These are phyloP conservation scores for Alectura lathami DNA, from an alignment of 2,113 vertebrate genomes.

Conservation along the genomic window DNA sequence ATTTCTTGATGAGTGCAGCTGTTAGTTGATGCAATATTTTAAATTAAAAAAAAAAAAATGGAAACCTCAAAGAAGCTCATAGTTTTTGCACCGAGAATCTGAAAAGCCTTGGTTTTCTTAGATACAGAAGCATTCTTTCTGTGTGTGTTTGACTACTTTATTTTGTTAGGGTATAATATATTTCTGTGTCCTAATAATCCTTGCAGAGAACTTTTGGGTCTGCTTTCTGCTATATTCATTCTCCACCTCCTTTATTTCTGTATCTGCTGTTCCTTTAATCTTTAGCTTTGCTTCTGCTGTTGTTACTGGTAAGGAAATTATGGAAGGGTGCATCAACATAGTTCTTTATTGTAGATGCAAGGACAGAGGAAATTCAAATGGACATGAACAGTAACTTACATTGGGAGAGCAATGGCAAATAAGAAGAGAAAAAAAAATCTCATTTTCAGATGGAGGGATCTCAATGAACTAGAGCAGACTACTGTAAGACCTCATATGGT, in stretches of 20 bases:
- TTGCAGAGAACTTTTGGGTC: neutral
- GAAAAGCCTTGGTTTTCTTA: neutral
- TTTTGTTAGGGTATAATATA: neutral
- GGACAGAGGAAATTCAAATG: neutral
- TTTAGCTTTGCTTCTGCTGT: neutral
- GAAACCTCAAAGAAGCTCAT: neutral
- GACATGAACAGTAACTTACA: neutral
- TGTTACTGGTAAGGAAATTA: neutral
- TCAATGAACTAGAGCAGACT: neutral
- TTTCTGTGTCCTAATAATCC: neutral
- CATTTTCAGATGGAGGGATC: neutral
- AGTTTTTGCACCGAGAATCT: neutral
- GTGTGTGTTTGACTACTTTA: accelerated
- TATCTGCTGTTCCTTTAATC: neutral
- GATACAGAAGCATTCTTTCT: neutral
- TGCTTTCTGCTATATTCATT: neutral
- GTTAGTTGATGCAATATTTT: neutral
- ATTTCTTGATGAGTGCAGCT: neutral
- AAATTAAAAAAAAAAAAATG: neutral
- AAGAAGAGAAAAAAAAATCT: neutral
- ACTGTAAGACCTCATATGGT: neutral
- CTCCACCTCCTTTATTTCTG: neutral
- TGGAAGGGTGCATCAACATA: neutral
- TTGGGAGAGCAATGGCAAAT: neutral
- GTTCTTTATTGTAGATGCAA: neutral